Conservation (phyloP, 2,888 invertebrate species). For the Himalopsyche tibetana region DNA sequence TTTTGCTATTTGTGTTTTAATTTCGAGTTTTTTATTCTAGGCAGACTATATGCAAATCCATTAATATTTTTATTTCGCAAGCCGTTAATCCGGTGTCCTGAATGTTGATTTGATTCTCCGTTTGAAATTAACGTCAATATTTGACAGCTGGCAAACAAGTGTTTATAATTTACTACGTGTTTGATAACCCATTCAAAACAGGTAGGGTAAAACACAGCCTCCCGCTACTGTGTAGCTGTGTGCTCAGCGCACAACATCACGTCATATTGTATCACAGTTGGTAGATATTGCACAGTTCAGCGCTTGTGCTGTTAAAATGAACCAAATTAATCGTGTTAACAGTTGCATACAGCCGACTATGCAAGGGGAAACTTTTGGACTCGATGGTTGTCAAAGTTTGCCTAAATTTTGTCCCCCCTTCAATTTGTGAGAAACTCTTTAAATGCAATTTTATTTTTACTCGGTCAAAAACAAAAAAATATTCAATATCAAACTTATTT, state of each 20-base stretch:
- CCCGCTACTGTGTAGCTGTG: too few species aligned
- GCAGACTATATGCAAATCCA: too few species aligned
- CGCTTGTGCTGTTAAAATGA: constrained; percentile 24
- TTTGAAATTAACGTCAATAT: constrained; percentile 10
- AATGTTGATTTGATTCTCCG: neutral
- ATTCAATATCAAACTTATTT: too few species aligned
- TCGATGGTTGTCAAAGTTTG: neutral
- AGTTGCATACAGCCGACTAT: constrained; percentile 14
- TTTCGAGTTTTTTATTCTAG: too few species aligned
- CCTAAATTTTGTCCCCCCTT: too few species aligned
- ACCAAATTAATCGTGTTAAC: constrained; percentile 36
- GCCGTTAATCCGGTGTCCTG: neutral
- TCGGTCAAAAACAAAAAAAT: too few species aligned
- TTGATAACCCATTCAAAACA: constrained; percentile 19
- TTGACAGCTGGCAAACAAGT: neutral
- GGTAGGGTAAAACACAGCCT: neutral
- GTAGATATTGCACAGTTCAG: neutral
- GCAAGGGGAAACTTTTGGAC: neutral
- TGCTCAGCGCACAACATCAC: neutral
- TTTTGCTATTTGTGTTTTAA: too few species aligned
- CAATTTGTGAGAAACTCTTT: too few species aligned
- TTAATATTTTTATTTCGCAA: neutral
- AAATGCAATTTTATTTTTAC: too few species aligned
- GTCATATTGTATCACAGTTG: constrained; percentile 9
- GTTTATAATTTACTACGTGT: constrained; percentile 3